phyloP scores from a whole-genome alignment of 1,140 invertebrate species.

The Drosophila takahashii region DNA sequence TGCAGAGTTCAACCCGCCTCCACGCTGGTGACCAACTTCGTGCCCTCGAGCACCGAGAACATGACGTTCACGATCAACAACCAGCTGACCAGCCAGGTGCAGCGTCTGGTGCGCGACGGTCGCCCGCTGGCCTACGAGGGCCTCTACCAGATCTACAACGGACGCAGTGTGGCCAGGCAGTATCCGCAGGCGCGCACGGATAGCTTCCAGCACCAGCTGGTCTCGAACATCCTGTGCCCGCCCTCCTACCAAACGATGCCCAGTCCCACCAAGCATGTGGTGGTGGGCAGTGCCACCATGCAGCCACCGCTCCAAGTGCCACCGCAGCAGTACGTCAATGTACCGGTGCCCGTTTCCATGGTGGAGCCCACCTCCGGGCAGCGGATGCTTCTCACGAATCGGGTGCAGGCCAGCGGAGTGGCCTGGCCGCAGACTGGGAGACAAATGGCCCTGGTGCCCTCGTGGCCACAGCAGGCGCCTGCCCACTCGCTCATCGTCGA shows the following conservation, averaged over 20 bases:
- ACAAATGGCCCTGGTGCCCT: constrained; percentile 94
- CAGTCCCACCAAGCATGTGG: constrained; percentile 94
- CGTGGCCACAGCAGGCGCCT: constrained; percentile 93
- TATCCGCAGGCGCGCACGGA: constrained; percentile 88
- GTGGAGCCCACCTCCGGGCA: constrained; percentile 90
- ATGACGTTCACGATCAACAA: constrained; percentile 96
- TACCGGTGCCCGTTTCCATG: constrained; percentile 92
- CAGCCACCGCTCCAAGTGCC: constrained; percentile 87
- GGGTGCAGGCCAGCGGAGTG: constrained; percentile 88
- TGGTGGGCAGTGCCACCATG: constrained; percentile 91
- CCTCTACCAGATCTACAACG: constrained; percentile 95
- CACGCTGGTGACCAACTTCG: constrained; percentile 88
- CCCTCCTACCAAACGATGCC: constrained; percentile 92
- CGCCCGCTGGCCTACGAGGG: constrained; percentile 89
- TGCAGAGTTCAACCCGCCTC: constrained; percentile 87
- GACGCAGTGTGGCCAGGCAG: constrained; percentile 89
- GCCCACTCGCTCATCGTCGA: constrained; percentile 93
- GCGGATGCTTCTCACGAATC: constrained; percentile 90
- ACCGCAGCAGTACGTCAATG: constrained; percentile 92
- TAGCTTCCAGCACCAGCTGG: constrained; percentile 93
- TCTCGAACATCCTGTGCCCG: constrained; percentile 96
- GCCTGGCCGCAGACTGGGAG: constrained; percentile 92
- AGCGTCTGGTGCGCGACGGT: constrained; percentile 87
- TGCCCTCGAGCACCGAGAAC: constrained; percentile 92
- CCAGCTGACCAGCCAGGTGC: constrained; percentile 90